Percentiles rank a stretch among this genome's conserved stretches.
These are phyloP conservation scores for Nothura maculosa DNA, from an alignment of 2,797 vertebrate genomes.

Conservation along the genomic window DNA sequence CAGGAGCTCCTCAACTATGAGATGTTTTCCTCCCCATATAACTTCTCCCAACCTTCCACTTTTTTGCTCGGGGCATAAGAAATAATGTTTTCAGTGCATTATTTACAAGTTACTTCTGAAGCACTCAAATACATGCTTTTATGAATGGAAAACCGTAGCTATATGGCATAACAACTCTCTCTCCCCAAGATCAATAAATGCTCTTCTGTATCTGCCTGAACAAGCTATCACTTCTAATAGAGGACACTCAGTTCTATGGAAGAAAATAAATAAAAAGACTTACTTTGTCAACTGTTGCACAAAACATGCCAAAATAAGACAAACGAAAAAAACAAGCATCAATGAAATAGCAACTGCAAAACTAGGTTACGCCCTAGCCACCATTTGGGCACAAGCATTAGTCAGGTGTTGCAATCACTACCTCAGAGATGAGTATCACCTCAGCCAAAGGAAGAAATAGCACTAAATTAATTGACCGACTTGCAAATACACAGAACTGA, in stretches of 20 bases:
- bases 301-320: neutral
- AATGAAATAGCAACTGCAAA: neutral
- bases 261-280: neutral
- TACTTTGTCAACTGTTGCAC: neutral
- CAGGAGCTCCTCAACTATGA: neutral
- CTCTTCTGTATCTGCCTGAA: neutral
- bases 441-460: neutral
- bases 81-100: neutral
- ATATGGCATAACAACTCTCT: rapidly evolving
- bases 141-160: rapidly evolving
- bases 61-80: neutral
- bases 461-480: neutral
- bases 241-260: rapidly evolving
- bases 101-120: rapidly evolving
- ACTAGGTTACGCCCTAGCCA: neutral
- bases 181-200: neutral
- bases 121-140: neutral
- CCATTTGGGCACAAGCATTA: neutral
- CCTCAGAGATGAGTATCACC: neutral
- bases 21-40: neutral
- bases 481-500: neutral
- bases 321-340: neutral
- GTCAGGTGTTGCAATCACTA: neutral
- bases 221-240: neutral
- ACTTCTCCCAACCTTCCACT: rapidly evolving